Evolutionary conservation across 2,113 vertebrate species (phyloP).

Genomic region (Sialia sialis): DNA sequence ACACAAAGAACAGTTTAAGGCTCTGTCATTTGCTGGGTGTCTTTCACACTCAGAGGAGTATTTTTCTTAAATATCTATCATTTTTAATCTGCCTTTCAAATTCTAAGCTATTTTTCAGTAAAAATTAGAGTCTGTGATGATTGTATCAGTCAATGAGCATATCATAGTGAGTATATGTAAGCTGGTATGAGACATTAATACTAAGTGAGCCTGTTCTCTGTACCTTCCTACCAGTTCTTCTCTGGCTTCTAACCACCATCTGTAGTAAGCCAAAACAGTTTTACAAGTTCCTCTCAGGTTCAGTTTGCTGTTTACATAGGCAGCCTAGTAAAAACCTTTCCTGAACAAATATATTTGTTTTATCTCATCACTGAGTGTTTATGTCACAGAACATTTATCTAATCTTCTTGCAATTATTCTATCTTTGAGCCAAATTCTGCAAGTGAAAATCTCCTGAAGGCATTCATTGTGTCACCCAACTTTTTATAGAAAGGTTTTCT

Average conservation of each 20-base stretch:
- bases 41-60: neutral
- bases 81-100: constrained; percentile 11
- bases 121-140: neutral
- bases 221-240: neutral
- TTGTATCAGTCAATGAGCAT: neutral
- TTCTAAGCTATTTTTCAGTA: neutral
- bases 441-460: neutral
- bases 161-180: neutral
- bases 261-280: neutral
- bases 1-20: neutral
- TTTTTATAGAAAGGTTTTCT: neutral
- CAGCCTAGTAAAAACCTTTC: neutral
- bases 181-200: neutral
- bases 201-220: neutral
- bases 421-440: neutral
- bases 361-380: neutral
- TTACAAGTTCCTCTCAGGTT: neutral
- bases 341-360: neutral
- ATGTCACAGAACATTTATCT: neutral
- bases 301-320: neutral
- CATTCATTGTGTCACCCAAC: fast-evolving
- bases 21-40: neutral
- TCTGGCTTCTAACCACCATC: neutral
- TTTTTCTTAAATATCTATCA: constrained; percentile 10
- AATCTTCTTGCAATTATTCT: neutral